phyloP scores from a whole-genome alignment of 37 sponge, comb jelly and placozoan species.

The Haliclona indistincta region DNA sequence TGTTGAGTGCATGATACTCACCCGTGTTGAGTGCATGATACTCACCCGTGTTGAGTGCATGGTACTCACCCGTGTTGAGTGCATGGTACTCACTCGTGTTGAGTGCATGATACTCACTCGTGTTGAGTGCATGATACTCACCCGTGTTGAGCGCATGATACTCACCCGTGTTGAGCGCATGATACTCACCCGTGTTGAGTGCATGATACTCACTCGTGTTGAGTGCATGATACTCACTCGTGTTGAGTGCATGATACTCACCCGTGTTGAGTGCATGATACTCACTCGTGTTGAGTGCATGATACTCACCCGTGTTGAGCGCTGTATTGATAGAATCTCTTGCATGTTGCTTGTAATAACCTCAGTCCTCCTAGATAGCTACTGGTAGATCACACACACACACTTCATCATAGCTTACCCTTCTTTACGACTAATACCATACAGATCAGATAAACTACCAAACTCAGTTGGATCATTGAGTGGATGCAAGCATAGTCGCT shows the following conservation, averaged over 20 bases:
- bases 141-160: constrained; percentile 66
- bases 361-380: constrained; percentile 89
- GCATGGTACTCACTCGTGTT: constrained; percentile 15
- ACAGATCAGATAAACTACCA: constrained; percentile 87
- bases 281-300: not conserved
- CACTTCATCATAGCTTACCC: constrained; percentile 60
- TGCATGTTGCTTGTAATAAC: constrained; percentile 86
- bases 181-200: not conserved
- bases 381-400: not conserved
- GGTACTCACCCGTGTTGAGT: constrained; percentile 75
- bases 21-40: too few species aligned
- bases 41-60: constrained; percentile 78
- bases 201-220: not conserved
- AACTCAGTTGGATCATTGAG: constrained; percentile 92
- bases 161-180: not conserved
- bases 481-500: constrained; percentile 78
- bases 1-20: too few species aligned
- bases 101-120: not conserved
- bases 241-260: constrained; percentile 46
- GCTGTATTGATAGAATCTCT: constrained; percentile 89
- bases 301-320: constrained; percentile 67
- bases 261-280: not conserved
- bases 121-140: constrained; percentile 9
- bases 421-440: constrained; percentile 81
- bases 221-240: constrained; percentile 40